Evolutionary conservation across 2,113 vertebrate species (phyloP).

Genomic region (Ovis aries): ARS-UI_Ramb_v3.0 NC_056061.1:88343501-88344000

Average conservation of each 20-base stretch:
- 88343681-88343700: neutral
- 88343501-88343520: neutral
- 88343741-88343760: neutral
- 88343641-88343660: neutral
- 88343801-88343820: neutral
- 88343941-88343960: neutral
- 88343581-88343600: neutral
- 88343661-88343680: neutral
- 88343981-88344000: rapidly evolving
- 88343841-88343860: too few relatives aligned
- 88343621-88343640: neutral
- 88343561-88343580: neutral
- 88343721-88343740: neutral
- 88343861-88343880: neutral
- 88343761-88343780: neutral
- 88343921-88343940: neutral
- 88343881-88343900: neutral
- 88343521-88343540: neutral
- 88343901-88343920: neutral
- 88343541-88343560: neutral
- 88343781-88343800: neutral
- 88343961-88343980: neutral
- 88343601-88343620: neutral
- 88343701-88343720: neutral
- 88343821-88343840: rapidly evolving